Evolutionary conservation across 2,888 invertebrate species (phyloP), one percentile per base, ranked within the genome.

Genomic region (Ophioninae sp.): DNA sequence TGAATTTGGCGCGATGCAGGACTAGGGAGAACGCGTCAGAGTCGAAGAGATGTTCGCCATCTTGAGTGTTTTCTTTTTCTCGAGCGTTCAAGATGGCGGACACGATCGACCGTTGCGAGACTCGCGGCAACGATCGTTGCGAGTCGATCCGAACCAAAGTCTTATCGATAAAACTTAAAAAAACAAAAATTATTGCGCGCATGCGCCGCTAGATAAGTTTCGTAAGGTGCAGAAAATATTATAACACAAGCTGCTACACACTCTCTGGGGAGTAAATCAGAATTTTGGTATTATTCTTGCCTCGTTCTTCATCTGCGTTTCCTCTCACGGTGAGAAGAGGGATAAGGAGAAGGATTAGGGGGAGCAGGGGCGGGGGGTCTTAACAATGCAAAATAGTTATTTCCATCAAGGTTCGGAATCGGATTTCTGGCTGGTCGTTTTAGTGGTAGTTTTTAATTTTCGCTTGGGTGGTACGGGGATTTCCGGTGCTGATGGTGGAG

Each of bases 391-490:
- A 68, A 68, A 68, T 10, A 20, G n/a, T 30, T 74, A 9, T 64
- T 51, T 51, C n/a, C 22, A 20, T 76, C 86, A 89, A 80, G 88
- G 85, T 80, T 90, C 90, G 67, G 86, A 65, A 51, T 91, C 90
- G 17, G 88, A 44, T 79, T 90, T 91, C 37, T 87, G 87, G 68
- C 69, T 74, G 10, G 84, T 72, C 13, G 85, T 82, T 79, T 87
- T 87, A 41, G 84, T 80, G 71, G 86, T 82, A 9, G 86, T 81
- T 86, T 92, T 92, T 9, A 84, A 73, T 87, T 92, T 93, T 82
- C 92, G 87, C 61, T 92, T 92, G 1, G 92, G 94, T 5, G 95
- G 95, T 75, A 95, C 93, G 39, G 94, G 93, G 59, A 86, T 84
- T 23, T 90, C 90, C 13, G 90, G 83, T 68, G 86, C 85, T 79